Base-by-base conservation (phyloP, 2,888 invertebrate genomes). In the Drosophila hamatofila region DNA sequence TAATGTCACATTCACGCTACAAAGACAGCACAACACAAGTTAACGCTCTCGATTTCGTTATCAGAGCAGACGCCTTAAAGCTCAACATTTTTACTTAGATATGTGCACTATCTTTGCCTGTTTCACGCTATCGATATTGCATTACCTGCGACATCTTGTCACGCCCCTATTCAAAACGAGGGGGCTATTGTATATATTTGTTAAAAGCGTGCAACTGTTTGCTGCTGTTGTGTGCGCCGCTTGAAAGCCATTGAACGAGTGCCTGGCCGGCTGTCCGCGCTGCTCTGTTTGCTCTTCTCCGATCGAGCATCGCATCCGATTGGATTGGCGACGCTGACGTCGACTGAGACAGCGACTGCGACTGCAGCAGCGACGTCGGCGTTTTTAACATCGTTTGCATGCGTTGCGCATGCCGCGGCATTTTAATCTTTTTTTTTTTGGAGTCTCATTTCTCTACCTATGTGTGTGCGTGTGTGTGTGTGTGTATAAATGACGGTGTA, bases 101-200 rank as follows among this genome's bases (percentile, higher is more conserved):
- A 39, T 54, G 35, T 14, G 37, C 56, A 30, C 9, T 49, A 35
- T 46, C 27, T 48, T 55, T 30, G 16, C 23, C 11, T 21, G 21
- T 30, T 51, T 7, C 49, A 6, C 54, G 79, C 64, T 58, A 81
- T 44, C 42, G 75, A 74, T 25, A 44, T 56, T 56, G 56, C 56
- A 42, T 56, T 88, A 85, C 85, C 85, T 86, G 81, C 58, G 85
- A 83, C 85, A 86, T 86, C 58, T 72, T 75, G 81, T 58, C 75
- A 39, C 54, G 39, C 54, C 54, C 52, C 11, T n/a, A 25, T 16
- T 3, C 4, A 4, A 12, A 23, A 9, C 18, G 21, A 35, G 51
- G 33, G 33, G 21, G 35, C 51, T 9, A 12, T 7, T 25, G 14
- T 37, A n/a, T 8, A 16, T 25, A 39, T 54, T 37, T 60, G 23